Conservation (phyloP, 2,113 vertebrate genomes). For the Microtus richardsoni region DNA sequence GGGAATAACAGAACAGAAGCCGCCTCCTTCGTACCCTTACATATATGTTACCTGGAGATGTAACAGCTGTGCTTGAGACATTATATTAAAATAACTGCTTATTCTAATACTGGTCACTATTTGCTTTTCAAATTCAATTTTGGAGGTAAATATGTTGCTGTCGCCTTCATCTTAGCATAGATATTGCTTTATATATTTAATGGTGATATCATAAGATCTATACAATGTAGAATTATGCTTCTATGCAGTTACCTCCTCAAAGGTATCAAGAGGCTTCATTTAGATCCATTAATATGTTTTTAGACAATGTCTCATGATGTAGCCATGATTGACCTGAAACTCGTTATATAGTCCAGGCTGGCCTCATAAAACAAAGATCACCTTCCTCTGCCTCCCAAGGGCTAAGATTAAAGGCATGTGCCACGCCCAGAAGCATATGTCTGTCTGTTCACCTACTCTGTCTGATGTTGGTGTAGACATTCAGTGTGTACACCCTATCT, state of each 20-base stretch:
- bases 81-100: conserved; percentile 35
- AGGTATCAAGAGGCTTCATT: not conserved
- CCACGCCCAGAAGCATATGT: not conserved
- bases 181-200: conserved; percentile 35
- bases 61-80: not conserved
- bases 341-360: not conserved
- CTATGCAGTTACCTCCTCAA: not conserved
- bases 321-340: not conserved
- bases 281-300: not conserved
- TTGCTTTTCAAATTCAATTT: conserved; percentile 24
- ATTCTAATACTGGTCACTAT: not conserved
- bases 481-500: not conserved
- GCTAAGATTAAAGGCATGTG: not conserved
- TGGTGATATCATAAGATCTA: not conserved
- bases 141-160: not conserved
- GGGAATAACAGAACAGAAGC: not conserved
- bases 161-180: not conserved
- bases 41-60: not conserved
- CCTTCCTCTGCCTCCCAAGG: not conserved
- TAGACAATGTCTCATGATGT: not conserved
- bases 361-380: too few species aligned
- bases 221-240: not conserved
- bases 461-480: not conserved
- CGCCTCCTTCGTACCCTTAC: not conserved
- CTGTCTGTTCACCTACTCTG: not conserved